Evolutionary conservation across 2,113 vertebrate genomes (phyloP), one percentile per base, ranked within the genome.

Genomic region (Lepidothrix coronata): DNA sequence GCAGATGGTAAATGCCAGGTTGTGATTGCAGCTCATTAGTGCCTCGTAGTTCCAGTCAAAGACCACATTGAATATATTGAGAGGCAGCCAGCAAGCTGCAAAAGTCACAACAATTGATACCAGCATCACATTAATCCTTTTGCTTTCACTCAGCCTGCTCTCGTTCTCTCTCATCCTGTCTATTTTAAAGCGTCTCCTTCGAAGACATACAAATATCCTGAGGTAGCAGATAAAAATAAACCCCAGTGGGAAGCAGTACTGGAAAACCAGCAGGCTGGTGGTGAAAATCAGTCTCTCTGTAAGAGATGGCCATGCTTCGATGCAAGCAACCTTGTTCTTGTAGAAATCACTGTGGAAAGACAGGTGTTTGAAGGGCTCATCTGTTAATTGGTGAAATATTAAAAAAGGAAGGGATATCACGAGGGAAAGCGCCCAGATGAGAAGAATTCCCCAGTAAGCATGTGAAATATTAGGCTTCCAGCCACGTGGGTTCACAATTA

Each of bases 161-260:
- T 97, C 95, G 6, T 85, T 97, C 91, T 97, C 96, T 66, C 90
- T 97, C 74, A 94, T 92, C 61, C 96, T 92, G 35, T 97, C 97
- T 23, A 95, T 91, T 91, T 97, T 98, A 21, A 86, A 62, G 1
- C 95, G 96, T 90, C 97, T 97, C 57, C 77, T 96, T 35, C 58
- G 89, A 72, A 98, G 97, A 55, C 96, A 97, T 5, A 98, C 90
- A 48, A 97, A 91, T 87, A 98, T 98, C 93, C 92, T 98, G 88
- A 98, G 89, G 75, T 98, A 98, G 91, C 98, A 98, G 92, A 98
- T 86, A 35, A 98, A 94, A 88, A 98, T 98, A 87, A 98, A 98
- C 17, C 87, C 96, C 67, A 98, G 88, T 6, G 98, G 98, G 48
- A 98, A 87, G 78, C 96, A 98, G 52, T 98, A 98, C 89, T 98